phyloP scores from a whole-genome alignment of 2,888 invertebrate species.

The Leptogaster cylindrica region DNA sequence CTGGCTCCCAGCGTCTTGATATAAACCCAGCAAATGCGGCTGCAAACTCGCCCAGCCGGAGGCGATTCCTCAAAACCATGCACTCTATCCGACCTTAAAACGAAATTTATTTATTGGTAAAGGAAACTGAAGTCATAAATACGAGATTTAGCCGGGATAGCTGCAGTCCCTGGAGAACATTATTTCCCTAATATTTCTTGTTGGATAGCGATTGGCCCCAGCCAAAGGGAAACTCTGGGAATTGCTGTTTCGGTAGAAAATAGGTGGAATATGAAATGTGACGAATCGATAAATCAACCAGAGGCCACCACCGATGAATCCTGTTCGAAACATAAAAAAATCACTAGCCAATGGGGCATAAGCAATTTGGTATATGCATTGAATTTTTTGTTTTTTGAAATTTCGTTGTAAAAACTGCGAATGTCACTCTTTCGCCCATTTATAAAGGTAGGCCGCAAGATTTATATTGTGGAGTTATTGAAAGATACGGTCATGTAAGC shows the following conservation, averaged over 20 bases:
- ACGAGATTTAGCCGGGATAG: constrained; percentile 19
- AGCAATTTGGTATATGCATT: background rate
- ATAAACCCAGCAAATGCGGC: too few relatives aligned
- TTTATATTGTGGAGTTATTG: constrained; percentile 37
- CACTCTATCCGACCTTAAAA: background rate
- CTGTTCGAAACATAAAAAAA: constrained; percentile 24
- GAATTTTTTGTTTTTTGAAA: constrained; percentile 18
- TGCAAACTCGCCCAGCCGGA: too few relatives aligned
- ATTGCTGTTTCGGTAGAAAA: background rate
- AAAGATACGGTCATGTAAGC: constrained; percentile 30
- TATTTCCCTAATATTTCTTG: constrained; percentile 24
- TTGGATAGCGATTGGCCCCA: background rate
- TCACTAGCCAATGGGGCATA: background rate
- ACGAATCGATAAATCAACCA: constrained; percentile 33
- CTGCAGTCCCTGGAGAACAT: constrained; percentile 13
- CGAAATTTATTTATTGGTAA: constrained; percentile 14
- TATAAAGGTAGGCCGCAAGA: constrained; percentile 30
- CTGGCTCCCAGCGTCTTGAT: too few relatives aligned
- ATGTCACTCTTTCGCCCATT: constrained; percentile 11
- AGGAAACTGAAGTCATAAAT: constrained; percentile 16
- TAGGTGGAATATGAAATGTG: constrained; percentile 31
- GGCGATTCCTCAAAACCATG: too few relatives aligned
- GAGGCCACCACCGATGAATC: constrained; percentile 18
- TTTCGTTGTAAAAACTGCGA: constrained; percentile 12
- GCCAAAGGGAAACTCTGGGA: too few relatives aligned